Evolutionary conservation across 1,140 invertebrate genomes (phyloP), one percentile per base, ranked within the genome.

Genomic region (Oncopeltus fasciatus): DNA sequence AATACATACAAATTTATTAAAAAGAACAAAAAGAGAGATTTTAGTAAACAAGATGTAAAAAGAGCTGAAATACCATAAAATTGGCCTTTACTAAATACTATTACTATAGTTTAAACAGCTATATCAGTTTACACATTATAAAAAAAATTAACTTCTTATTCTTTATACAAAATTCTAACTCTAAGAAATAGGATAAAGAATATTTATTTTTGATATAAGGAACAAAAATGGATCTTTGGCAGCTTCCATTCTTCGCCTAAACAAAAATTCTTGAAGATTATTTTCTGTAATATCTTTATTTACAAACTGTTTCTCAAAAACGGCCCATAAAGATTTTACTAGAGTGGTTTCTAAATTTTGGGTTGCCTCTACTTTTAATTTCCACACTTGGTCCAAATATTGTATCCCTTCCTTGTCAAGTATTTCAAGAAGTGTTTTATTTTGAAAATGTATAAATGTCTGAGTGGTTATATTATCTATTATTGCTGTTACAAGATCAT

Each of bases 141-240:
- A n/a, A n/a, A n/a, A n/a, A n/a, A n/a, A n/a, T n/a, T n/a, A n/a
- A n/a, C n/a, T n/a, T n/a, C n/a, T n/a, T n/a, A n/a, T n/a, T n/a
- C n/a, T n/a, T n/a, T n/a, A n/a, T n/a, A n/a, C n/a, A n/a, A n/a
- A n/a, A n/a, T n/a, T n/a, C n/a, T n/a, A n/a, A n/a, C n/a, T n/a
- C 31, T 38, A 53, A 18, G 49, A 53, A 53, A 53, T 51, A 8
- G 62, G 57, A 27, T 63, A 53, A 9, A 63, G 57, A 11, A 18
- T n/a, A 20, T 57, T 28, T 16, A 63, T 59, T 2, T 59, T 31
- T 11, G 44, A 53, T n/a, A 63, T 26, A 31, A 63, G 57, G 27
- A 63, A 63, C n/a, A 63, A 59, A 51, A 63, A 63, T n/a, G 62
- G 62, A 29, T 63, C 62, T 3, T 38, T 38, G 18, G 57, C 26